These are phyloP conservation scores for Mystacornis crossleyi DNA, from an alignment of 2,113 vertebrate genomes.

Conservation along the genomic window DNA sequence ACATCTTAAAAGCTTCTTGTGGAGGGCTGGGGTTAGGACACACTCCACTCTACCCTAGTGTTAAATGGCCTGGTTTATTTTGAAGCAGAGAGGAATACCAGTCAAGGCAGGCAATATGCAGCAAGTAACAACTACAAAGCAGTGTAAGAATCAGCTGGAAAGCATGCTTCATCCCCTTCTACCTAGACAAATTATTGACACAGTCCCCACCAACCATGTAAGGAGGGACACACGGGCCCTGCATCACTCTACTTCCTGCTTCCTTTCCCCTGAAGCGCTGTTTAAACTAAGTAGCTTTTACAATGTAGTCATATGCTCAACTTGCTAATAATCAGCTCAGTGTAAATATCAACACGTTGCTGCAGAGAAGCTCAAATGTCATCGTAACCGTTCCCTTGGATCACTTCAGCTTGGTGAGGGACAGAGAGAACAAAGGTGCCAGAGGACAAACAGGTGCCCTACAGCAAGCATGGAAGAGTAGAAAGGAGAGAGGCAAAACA, in stretches of 20 bases:
- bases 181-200: background rate
- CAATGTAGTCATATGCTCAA: background rate
- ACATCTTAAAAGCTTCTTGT: background rate
- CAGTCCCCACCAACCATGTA: background rate
- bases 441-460: background rate
- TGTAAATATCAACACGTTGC: background rate
- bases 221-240: background rate
- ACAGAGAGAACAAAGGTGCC: background rate
- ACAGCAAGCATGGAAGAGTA: background rate
- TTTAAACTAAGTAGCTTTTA: background rate
- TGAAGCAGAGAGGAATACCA: background rate
- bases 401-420: background rate
- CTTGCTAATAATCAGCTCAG: background rate
- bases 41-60: background rate
- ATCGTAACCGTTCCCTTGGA: background rate
- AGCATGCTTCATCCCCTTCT: background rate
- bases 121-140: background rate
- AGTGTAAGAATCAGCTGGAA: background rate
- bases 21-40: background rate
- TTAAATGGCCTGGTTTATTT: background rate
- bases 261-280: background rate
- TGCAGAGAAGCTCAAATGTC: background rate
- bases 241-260: background rate
- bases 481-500: background rate
- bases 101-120: background rate